Evolutionary conservation across 2,797 vertebrate genomes (phyloP).

Genomic region (Gallirallus australis): DNA sequence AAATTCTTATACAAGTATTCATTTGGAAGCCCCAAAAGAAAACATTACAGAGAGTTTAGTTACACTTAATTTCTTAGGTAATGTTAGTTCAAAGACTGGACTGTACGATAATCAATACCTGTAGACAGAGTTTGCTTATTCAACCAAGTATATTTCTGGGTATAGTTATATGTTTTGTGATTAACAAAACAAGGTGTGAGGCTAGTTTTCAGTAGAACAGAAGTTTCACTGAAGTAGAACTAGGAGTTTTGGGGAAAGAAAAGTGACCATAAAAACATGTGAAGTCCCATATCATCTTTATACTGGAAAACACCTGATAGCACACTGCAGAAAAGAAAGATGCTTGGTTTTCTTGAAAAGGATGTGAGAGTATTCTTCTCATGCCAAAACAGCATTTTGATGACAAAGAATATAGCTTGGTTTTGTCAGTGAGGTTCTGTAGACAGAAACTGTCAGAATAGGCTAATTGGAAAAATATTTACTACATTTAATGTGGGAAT

Average conservation of each 20-base stretch:
- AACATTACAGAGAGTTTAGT: neutral
- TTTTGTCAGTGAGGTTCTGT: neutral
- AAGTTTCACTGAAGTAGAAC: neutral
- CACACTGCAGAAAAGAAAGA: neutral
- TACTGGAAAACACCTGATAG: neutral
- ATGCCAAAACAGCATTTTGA: neutral
- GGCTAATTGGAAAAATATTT: neutral
- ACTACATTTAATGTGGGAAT: neutral
- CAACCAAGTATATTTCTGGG: neutral
- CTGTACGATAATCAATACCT: neutral
- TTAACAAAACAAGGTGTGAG: neutral
- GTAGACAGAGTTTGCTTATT: neutral
- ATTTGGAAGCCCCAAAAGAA: neutral
- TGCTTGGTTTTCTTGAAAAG: neutral
- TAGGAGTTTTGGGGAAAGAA: neutral
- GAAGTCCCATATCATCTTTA: neutral
- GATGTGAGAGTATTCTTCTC: neutral
- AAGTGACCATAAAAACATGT: neutral
- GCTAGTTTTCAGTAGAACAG: neutral
- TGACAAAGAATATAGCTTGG: neutral
- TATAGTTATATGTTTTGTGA: neutral
- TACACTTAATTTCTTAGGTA: neutral
- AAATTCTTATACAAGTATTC: neutral
- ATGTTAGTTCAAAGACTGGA: neutral
- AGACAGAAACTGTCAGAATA: neutral